A percentile compares a stretch with the other conserved stretches of the same genome.
These are phyloP conservation scores for Eriosoma lanigerum DNA, from an alignment of 1,140 invertebrate genomes.

Conservation along the genomic window DNA sequence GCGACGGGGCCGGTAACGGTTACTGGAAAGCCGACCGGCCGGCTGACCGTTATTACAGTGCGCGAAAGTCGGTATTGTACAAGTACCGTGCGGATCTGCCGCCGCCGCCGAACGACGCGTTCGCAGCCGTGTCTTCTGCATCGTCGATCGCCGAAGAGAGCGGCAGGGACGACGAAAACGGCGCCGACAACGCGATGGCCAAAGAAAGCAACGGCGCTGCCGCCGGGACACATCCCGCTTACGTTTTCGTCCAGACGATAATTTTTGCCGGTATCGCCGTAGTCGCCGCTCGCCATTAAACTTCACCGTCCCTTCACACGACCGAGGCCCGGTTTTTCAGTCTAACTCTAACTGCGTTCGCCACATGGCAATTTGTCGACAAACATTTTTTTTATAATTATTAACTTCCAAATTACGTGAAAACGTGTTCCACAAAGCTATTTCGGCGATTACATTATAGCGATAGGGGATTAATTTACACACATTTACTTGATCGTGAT, in stretches of 20 bases:
- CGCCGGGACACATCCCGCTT: not conserved
- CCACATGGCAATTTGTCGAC: too few relatives aligned
- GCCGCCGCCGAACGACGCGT: not conserved
- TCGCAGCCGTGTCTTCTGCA: slow-evolving; percentile 9
- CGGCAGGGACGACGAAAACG: too few relatives aligned
- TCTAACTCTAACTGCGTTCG: too few relatives aligned
- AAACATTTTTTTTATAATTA: too few relatives aligned
- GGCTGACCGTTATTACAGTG: not conserved
- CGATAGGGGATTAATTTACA: too few relatives aligned
- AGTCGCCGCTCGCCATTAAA: not conserved
- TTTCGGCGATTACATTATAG: too few relatives aligned
- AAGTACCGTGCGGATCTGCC: not conserved
- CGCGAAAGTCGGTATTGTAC: slow-evolving; percentile 9
- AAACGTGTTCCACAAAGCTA: too few relatives aligned
- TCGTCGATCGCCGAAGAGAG: not conserved
- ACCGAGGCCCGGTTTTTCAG: too few relatives aligned
- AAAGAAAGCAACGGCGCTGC: not conserved
- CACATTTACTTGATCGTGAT: too few relatives aligned
- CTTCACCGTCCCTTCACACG: too few relatives aligned
- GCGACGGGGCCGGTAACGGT: slow-evolving; percentile 8
- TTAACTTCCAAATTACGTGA: too few relatives aligned
- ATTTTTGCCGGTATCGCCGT: not conserved
- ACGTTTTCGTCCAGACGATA: not conserved
- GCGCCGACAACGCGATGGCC: not conserved
- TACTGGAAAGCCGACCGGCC: slow-evolving; percentile 12